Evolutionary conservation across 2,113 vertebrate species (phyloP), one percentile per base, ranked within the genome.

Genomic region (Oreochromis spilurus): DNA sequence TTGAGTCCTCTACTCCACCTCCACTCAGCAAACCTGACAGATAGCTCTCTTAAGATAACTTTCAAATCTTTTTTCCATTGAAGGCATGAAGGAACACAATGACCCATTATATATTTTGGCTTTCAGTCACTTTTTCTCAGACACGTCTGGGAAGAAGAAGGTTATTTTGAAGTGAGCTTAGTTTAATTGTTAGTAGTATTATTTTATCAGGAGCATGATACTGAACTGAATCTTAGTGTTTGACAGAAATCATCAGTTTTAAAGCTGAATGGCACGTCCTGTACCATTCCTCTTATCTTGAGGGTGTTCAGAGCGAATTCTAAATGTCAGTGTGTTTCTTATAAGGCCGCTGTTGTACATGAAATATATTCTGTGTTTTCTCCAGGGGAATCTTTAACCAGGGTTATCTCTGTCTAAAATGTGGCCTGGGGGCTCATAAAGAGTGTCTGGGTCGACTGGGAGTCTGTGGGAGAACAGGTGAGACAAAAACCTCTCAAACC

Each of bases 301-400:
- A 87, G 62, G 83, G 26, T 84, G 45, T 31, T 67, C 82, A 26
- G 81, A 84, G 75, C 40, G 45, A 81, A 77, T 82, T 88, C 31
- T 57, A 90, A 91, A 91, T 90, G 87, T 89, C 87, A 93, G 70
- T 70, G 52, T 84, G 53, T 87, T 90, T 85, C 77, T 88, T 62
- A 57, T 75, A 57, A 82, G 34, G 67, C 80, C 0, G 53, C 67
- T 81, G 81, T 79, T 67, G 48, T 54, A 81, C 29, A 65, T 86
- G 75, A 90, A 75, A 55, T 81, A 55, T 48, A 34, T 83, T 57
- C 70, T 58, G 62, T 88, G 82, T 85, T 95, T 90, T 97, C 86
- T 96, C 62, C 96, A 99, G 98, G 89, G 98, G 98, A 88, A 97
- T 98, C 72, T 99, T 99, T 96, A 98, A 97, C 95, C 98, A 99